Evolutionary conservation across 2,113 vertebrate genomes (phyloP).

Genomic region (Oreochromis aureus): DNA sequence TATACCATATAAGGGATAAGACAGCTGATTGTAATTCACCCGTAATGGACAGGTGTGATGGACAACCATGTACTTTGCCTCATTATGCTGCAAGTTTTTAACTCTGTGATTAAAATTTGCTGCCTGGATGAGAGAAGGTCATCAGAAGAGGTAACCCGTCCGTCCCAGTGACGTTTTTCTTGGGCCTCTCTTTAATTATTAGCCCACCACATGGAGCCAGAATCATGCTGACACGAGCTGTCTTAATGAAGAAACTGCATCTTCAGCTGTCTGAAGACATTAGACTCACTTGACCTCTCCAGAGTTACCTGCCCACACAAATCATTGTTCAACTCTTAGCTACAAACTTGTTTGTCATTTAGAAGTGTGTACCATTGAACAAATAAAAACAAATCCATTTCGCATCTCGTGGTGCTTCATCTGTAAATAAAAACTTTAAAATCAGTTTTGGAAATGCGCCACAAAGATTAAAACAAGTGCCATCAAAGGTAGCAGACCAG

Average conservation of each 20-base stretch:
- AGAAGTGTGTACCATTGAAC: not conserved
- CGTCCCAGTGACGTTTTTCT: not conserved
- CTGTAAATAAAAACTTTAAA: constrained; percentile 22
- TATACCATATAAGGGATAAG: not conserved
- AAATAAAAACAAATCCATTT: not conserved
- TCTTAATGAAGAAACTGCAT: constrained; percentile 47
- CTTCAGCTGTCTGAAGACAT: constrained; percentile 52
- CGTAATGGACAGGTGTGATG: not conserved
- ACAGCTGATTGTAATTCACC: not conserved
- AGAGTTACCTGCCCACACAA: constrained; percentile 21
- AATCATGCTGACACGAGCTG: constrained; percentile 35
- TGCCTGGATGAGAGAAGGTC: constrained; percentile 14
- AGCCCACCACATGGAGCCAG: constrained; percentile 8
- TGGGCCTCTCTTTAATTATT: constrained; percentile 20
- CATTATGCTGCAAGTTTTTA: not conserved
- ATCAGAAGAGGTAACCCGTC: constrained; percentile 1
- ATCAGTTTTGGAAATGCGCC: constrained; percentile 17
- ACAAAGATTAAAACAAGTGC: constrained; percentile 53
- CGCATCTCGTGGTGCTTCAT: not conserved
- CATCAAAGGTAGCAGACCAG: constrained; percentile 57
- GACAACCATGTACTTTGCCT: not conserved
- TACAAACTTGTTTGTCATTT: not conserved
- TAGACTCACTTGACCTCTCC: constrained; percentile 36
- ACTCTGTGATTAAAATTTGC: not conserved
- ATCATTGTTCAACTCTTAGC: constrained; percentile 6